phyloP scores from a whole-genome alignment of 2,888 invertebrate genomes.

The Macroteleia sp. region DNA sequence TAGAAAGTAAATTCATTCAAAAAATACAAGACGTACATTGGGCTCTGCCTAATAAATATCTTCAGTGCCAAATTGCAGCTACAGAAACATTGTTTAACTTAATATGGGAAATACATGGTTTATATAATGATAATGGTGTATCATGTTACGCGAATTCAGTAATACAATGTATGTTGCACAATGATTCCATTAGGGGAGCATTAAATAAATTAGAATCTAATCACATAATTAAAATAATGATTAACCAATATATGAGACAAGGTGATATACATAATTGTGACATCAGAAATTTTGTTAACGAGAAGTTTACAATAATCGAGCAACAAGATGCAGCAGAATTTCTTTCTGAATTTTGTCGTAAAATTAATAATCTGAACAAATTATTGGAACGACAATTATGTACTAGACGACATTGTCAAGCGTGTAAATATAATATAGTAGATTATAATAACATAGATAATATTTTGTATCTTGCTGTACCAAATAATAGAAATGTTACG shows the following conservation, averaged over 20 bases:
- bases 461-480: conserved; percentile 13
- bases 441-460: conserved; percentile 10
- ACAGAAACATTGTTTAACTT: background rate
- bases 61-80: conserved; percentile 7
- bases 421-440: conserved; percentile 14
- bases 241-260: background rate
- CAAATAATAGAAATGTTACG: conserved; percentile 1
- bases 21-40: conserved; percentile 16
- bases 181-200: conserved; percentile 1
- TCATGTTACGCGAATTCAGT: conserved; percentile 29
- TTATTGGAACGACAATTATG: conserved; percentile 7
- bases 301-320: background rate
- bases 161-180: conserved; percentile 5
- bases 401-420: conserved; percentile 2
- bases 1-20: conserved; percentile 58
- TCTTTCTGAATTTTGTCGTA: background rate
- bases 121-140: conserved; percentile 17
- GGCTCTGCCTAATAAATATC: conserved; percentile 11
- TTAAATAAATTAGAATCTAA: conserved; percentile 5
- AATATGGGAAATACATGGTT: conserved; percentile 9
- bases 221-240: background rate
- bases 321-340: conserved; percentile 36
- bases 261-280: background rate
- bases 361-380: conserved; percentile 5
- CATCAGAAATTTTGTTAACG: background rate